Conservation (phyloP, 2,888 invertebrate species). For the Plagodis pulveraria region DNA sequence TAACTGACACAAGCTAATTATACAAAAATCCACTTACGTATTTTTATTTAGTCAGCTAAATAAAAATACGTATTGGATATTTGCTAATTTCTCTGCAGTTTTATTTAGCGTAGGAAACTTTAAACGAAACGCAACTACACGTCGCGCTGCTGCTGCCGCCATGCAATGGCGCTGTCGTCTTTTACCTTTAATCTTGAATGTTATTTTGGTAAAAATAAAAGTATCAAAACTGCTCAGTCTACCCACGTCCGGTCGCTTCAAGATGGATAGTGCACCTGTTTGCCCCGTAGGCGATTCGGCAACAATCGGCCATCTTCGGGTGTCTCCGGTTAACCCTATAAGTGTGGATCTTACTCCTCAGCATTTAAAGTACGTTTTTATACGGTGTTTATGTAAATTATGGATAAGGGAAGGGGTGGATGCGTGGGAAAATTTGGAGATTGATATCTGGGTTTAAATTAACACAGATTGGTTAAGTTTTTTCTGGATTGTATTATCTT, state of each 20-base stretch:
- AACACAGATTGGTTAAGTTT: conserved; percentile 25
- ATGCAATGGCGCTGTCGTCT: too few species aligned
- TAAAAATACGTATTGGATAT: too few species aligned
- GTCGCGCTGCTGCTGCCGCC: too few species aligned
- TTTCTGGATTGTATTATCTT: not conserved
- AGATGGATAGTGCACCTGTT: conserved; percentile 60
- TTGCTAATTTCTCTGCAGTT: too few species aligned
- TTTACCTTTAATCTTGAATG: not conserved
- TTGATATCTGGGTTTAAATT: conserved; percentile 39
- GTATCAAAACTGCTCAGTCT: conserved; percentile 49
- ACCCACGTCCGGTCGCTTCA: conserved; percentile 57
- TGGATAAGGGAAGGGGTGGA: conserved; percentile 28
- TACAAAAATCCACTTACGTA: too few species aligned
- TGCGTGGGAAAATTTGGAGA: conserved; percentile 37
- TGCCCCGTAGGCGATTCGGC: conserved; percentile 48
- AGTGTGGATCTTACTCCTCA: conserved; percentile 1
- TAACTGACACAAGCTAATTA: too few species aligned
- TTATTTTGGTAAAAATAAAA: conserved; percentile 25
- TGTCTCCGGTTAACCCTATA: conserved; percentile 25
- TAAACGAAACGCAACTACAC: too few species aligned
- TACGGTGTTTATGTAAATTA: conserved; percentile 29
- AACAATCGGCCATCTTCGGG: conserved; percentile 35
- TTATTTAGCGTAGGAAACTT: too few species aligned
- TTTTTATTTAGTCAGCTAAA: too few species aligned
- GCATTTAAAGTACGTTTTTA: conserved; percentile 14